Evolutionary conservation across 2,888 invertebrate genomes (phyloP).

Genomic region (Anticlea derivata): DNA sequence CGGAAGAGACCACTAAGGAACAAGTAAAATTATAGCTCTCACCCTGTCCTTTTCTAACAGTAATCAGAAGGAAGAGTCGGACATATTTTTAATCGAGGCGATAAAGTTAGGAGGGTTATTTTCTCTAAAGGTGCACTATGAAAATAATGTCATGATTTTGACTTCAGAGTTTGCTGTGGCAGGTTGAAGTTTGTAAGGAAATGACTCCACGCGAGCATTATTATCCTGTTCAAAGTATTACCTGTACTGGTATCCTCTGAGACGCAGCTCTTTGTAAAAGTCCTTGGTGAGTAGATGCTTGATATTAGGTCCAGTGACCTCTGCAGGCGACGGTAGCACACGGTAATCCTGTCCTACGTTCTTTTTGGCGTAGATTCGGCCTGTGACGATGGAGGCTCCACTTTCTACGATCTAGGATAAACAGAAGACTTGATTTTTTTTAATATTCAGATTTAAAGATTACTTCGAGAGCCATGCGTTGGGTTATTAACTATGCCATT

Average conservation of each 20-base stretch:
- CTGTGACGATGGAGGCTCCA: conserved; percentile 88
- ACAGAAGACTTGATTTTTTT: background rate
- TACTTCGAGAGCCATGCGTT: too few species aligned
- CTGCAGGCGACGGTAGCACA: conserved; percentile 68
- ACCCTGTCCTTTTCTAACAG: too few species aligned
- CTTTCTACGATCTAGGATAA: conserved; percentile 85
- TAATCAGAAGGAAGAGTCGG: background rate
- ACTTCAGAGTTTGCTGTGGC: too few species aligned
- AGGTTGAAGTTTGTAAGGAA: too few species aligned
- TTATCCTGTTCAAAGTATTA: conserved; percentile 37
- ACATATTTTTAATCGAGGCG: too few species aligned
- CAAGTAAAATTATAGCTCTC: conserved; percentile 35
- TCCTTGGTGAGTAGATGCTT: conserved; percentile 85
- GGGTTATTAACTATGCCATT: too few species aligned
- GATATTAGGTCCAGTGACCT: conserved; percentile 63
- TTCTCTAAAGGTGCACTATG: too few species aligned
- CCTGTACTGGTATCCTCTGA: conserved; percentile 88
- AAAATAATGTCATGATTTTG: too few species aligned
- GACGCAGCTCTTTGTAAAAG: conserved; percentile 87
- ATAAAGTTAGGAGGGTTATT: too few species aligned
- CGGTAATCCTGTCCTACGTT: conserved; percentile 82
- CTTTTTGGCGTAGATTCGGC: conserved; percentile 85
- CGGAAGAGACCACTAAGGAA: conserved; percentile 82
- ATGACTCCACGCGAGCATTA: too few species aligned
- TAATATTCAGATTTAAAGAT: too few species aligned